Evolutionary conservation across 2,797 vertebrate species (phyloP), one percentile per base, ranked within the genome.

Genomic region (Apogon talboti): DNA sequence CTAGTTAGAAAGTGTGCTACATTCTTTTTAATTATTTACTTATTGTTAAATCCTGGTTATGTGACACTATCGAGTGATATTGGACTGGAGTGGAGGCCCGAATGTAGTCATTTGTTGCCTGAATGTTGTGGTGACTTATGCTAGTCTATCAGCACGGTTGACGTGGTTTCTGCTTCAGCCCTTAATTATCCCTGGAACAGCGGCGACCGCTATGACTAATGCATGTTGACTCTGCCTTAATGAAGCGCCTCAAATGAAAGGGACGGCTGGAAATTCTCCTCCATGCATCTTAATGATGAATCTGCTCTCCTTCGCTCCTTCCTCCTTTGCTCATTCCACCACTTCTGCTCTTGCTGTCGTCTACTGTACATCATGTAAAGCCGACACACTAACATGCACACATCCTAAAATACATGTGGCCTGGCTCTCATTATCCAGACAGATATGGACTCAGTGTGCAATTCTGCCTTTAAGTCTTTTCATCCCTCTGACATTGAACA

Each of bases 151-250:
- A 76, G 66, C 24, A 2, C 53, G 56, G 66, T 52, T 71, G 77
- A 65, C 64, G 30, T 30, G 9, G 76, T 70, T 16, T 24, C 70
- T 74, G 77, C 59, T 58, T 82, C 76, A 61, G 52, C 64, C 74
- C 69, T 83, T 87, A 84, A 89, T 90, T 89, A 86, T 78, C 66
- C 72, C 74, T 16, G 45, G 60, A 86, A 78, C 77, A 71, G 66
- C 50, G 6, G 64, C 33, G 64, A 52, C 55, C 30, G 45, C 79
- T 55, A 80, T 89, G 85, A 91, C 87, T 91, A 90, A 92, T 89
- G 83, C 75, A 79, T 89, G 85, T 91, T 92, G 90, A 89, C 90
- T 85, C 84, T 86, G 79, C 67, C 68, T 67, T 91, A 78, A 92
- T 92, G 89, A 92, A 89, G 87, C 77, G 43, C 76, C 78, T 79